Evolutionary conservation across 2,113 vertebrate species (phyloP).

Genomic region (Malaclemys terrapin): DNA sequence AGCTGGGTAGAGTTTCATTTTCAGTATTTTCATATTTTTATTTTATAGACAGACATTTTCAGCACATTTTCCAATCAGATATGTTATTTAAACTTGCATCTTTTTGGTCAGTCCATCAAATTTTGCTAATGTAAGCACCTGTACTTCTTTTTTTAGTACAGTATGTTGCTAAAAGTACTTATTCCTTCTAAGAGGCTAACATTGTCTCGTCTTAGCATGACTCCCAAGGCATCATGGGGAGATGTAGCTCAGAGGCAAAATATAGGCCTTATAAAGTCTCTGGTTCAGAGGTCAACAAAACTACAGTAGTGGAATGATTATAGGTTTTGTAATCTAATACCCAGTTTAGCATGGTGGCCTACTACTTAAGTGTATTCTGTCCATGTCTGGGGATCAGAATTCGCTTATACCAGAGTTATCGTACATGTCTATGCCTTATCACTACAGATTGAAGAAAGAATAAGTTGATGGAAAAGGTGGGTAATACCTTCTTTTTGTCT

Average conservation of each 20-base stretch:
- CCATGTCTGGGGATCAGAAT: no score
- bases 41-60: neutral
- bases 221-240: no score
- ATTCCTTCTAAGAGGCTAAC: neutral
- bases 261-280: no score
- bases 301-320: no score
- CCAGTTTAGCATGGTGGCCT: no score
- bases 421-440: no score
- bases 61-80: neutral
- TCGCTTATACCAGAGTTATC: no score
- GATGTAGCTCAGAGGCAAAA: no score
- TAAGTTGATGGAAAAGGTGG: neutral
- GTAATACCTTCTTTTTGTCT: neutral
- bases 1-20: neutral
- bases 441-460: neutral
- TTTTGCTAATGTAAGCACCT: neutral
- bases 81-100: neutral
- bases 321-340: no score
- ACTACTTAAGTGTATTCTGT: no score
- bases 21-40: neutral
- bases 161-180: neutral
- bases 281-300: no score
- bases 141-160: neutral
- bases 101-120: neutral
- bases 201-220: no score